Conservation (phyloP, 2,888 invertebrate genomes). For the Sphaeridia pumilis region DNA sequence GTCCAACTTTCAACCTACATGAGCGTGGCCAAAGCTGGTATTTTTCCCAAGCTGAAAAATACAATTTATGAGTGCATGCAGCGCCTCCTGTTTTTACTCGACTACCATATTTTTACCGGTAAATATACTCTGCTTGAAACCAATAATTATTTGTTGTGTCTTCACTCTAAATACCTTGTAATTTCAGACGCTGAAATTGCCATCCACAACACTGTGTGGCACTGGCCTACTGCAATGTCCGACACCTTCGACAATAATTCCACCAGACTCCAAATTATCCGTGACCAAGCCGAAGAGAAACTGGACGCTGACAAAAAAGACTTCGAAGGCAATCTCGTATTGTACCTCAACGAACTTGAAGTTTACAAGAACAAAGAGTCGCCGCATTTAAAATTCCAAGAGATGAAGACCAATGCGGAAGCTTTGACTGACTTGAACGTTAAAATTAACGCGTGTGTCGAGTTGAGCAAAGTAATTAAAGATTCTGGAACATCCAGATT, state of each 20-base stretch:
- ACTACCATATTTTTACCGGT: slow-evolving; percentile 65
- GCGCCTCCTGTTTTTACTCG: slow-evolving; percentile 70
- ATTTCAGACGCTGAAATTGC: slow-evolving; percentile 51
- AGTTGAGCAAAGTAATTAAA: slow-evolving; percentile 40
- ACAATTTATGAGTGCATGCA: slow-evolving; percentile 64
- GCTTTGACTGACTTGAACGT: slow-evolving; percentile 57
- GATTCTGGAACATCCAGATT: background rate
- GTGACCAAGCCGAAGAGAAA: slow-evolving; percentile 64
- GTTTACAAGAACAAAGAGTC: slow-evolving; percentile 66
- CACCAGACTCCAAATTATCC: slow-evolving; percentile 58
- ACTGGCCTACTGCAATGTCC: slow-evolving; percentile 87
- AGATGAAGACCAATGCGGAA: slow-evolving; percentile 65
- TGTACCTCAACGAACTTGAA: slow-evolving; percentile 63
- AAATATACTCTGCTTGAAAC: slow-evolving; percentile 18
- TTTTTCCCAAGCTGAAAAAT: slow-evolving; percentile 69
- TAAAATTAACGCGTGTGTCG: slow-evolving; percentile 50
- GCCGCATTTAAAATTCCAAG: slow-evolving; percentile 67
- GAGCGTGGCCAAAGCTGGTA: slow-evolving; percentile 70
- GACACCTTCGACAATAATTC: slow-evolving; percentile 70
- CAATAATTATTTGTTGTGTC: background rate
- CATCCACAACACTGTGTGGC: slow-evolving; percentile 72
- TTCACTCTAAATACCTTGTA: background rate
- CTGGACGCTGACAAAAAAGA: slow-evolving; percentile 39
- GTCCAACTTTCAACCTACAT: slow-evolving; percentile 77
- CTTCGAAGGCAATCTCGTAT: slow-evolving; percentile 43